phyloP scores from a whole-genome alignment of 2,797 vertebrate genomes.

The Toxotes lorentzi region DNA sequence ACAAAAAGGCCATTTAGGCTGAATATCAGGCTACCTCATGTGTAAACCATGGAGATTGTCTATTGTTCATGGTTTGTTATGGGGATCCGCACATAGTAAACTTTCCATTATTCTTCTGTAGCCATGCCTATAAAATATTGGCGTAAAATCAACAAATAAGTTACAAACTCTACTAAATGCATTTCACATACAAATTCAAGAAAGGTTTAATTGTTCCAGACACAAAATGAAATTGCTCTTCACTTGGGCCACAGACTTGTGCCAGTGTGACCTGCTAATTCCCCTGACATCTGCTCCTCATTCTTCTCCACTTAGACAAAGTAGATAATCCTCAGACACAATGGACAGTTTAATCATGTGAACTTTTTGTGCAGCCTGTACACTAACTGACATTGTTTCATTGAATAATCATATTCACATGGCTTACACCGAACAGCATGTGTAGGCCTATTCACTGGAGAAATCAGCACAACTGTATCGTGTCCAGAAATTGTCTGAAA shows the following conservation, averaged over 20 bases:
- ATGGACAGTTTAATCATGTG: conserved; percentile 52
- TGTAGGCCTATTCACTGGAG: conserved; percentile 9
- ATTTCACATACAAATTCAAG: not conserved
- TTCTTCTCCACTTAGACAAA: conserved; percentile 65
- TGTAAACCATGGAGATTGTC: not conserved
- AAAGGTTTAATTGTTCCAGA: conserved; percentile 13
- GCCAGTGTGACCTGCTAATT: conserved; percentile 51
- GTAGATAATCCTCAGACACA: conserved; percentile 67
- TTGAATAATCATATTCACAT: conserved; percentile 46
- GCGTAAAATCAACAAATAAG: not conserved
- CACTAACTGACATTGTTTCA: conserved; percentile 34
- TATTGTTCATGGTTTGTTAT: not conserved
- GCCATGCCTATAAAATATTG: not conserved
- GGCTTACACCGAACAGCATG: conserved; percentile 19
- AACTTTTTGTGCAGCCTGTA: conserved; percentile 14
- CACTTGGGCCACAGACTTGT: conserved; percentile 12
- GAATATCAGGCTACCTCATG: not conserved
- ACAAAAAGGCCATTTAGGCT: not conserved
- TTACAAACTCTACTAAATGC: not conserved
- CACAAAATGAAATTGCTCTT: conserved; percentile 23
- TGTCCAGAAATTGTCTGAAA: conserved; percentile 28
- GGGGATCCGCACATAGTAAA: not conserved
- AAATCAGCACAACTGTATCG: conserved; percentile 14
- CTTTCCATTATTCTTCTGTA: not conserved
- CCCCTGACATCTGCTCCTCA: conserved; percentile 62